phyloP scores from a whole-genome alignment of 2,113 vertebrate species.

The Catharus minimus region DNA sequence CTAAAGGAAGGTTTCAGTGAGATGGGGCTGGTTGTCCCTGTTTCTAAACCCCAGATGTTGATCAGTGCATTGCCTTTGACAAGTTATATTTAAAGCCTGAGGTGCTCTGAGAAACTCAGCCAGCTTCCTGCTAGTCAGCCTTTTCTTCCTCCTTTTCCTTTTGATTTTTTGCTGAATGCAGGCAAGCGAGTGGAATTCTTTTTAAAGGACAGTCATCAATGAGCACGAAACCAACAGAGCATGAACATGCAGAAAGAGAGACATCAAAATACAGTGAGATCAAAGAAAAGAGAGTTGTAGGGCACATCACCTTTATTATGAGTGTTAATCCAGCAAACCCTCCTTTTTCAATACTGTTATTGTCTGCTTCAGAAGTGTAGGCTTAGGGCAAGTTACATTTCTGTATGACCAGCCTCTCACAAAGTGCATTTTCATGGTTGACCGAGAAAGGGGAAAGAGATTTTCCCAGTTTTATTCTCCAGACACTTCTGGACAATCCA shows the following conservation, averaged over 20 bases:
- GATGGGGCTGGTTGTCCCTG: no score
- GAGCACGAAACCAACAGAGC: neutral
- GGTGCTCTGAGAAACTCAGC: neutral
- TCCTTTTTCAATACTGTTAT: neutral
- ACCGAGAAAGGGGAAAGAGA: neutral
- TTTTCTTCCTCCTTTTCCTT: neutral
- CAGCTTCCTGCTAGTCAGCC: neutral
- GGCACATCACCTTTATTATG: neutral
- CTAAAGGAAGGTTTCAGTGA: neutral
- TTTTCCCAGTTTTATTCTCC: neutral
- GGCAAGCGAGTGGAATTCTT: neutral
- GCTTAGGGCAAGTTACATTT: neutral
- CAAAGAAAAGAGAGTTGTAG: neutral
- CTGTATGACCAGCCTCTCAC: neutral
- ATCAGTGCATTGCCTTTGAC: neutral
- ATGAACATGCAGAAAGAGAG: neutral
- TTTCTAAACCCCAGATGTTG: neutral
- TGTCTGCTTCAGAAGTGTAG: neutral
- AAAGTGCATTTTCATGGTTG: neutral
- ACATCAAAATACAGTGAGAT: neutral
- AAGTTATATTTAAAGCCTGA: neutral
- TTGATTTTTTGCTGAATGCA: neutral
- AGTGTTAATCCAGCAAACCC: neutral
- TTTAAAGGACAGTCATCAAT: neutral
- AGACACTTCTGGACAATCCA: neutral